phyloP scores from a whole-genome alignment of 2,113 vertebrate species.

The Anguilla japonica region DNA sequence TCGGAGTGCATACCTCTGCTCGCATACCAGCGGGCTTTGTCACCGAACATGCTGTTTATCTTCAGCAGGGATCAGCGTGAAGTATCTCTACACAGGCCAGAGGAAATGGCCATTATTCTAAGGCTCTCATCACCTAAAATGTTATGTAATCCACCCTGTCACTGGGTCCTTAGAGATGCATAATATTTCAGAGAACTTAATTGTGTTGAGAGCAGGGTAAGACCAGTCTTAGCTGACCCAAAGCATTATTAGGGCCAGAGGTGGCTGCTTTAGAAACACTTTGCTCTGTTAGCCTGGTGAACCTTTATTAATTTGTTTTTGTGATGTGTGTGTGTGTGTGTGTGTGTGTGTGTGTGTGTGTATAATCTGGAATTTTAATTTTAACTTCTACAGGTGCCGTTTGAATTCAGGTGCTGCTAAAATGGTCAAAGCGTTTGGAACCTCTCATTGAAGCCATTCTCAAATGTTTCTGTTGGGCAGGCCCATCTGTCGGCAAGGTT shows the following conservation, averaged over 20 bases:
- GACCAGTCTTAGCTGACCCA: slow-evolving; percentile 31
- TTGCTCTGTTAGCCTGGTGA: background rate
- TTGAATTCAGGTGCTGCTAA: no score
- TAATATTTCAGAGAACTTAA: background rate
- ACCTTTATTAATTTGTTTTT: background rate
- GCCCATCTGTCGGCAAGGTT: no score
- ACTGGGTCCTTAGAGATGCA: background rate
- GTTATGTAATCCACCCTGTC: slow-evolving; percentile 4
- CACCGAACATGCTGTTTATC: background rate
- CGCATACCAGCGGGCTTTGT: background rate
- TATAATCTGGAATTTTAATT: no score
- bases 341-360: no score
- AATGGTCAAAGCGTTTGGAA: no score
- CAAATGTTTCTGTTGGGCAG: background rate
- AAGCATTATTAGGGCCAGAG: background rate
- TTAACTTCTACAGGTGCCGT: background rate
- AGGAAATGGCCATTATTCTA: background rate
- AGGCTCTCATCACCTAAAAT: background rate
- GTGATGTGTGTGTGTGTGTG: background rate
- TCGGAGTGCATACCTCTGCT: background rate
- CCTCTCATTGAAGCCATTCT: background rate
- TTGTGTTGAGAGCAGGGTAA: background rate
- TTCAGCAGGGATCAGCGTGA: slow-evolving; percentile 11
- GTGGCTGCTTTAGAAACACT: background rate
- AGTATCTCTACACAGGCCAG: background rate